Base-by-base conservation (phyloP, 2,888 invertebrate species). In the Falcaria lacertinaria region DNA sequence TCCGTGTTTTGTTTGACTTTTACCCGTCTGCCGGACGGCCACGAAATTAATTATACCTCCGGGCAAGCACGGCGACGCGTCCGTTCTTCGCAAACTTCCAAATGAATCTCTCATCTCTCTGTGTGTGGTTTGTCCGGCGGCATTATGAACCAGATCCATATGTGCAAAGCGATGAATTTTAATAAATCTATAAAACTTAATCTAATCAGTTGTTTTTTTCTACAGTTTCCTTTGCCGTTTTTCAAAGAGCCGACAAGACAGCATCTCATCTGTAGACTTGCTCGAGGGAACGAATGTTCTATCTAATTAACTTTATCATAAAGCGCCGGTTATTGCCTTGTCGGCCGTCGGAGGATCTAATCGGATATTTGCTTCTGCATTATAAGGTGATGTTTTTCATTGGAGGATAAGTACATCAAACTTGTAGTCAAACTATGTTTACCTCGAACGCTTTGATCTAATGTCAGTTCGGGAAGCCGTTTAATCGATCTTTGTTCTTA, bases 261-360 rank as follows among this genome's bases (percentile, higher is more conserved):
- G 43, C 69, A 64, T 70, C 80, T 80, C 76, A 81, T 81, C 79
- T 77, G 77, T 79, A 68, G 74, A 71, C 70, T 60, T 62, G 80
- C 85, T 82, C 82, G 63, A 51, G 86, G 83, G 86, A 86, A 78
- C 74, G 73, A 85, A 85, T 85, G 84, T 81, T 81, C 73, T 74
- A 80, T 78, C 83, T 85, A 86, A 87, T 87, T 87, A 87, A 84
- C 79, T 85, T 84, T 81, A 86, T 85, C 80, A 85, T 87, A 87
- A 85, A 82, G 73, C 72, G 67, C 71, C 64, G 74, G 77, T 74
- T 83, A 85, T 81, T 85, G 78, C 80, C 72, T 78, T 78, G 78
- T 75, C 76, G 68, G 71, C 63, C 58, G 66, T 58, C 64, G 57
- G 68, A 69, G 67, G 70, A 69, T 65, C 69, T 78, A 80, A 80